Conservation (phyloP, 2,888 invertebrate species). For the Pseudoips prasinana region DNA sequence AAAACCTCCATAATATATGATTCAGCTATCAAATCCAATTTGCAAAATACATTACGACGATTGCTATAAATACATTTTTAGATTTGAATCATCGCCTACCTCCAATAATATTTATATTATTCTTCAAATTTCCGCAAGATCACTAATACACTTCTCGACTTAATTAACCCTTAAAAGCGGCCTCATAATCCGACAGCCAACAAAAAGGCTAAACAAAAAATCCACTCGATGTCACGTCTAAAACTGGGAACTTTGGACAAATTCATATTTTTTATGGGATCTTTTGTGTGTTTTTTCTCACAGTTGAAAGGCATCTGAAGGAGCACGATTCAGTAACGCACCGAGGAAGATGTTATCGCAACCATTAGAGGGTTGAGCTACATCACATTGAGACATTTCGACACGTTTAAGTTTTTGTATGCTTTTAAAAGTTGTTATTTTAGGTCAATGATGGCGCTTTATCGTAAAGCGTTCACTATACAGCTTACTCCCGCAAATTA, state of each 20-base stretch:
- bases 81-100: constrained; percentile 35
- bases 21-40: neutral
- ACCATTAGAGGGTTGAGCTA: constrained; percentile 69
- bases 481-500: too few species aligned
- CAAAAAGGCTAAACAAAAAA: constrained; percentile 64
- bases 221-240: constrained; percentile 72
- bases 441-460: constrained; percentile 51
- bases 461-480: too few species aligned
- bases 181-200: constrained; percentile 63
- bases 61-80: constrained; percentile 24
- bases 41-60: constrained; percentile 17
- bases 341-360: constrained; percentile 71
- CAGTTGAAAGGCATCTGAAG: constrained; percentile 71
- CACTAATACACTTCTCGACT: constrained; percentile 63
- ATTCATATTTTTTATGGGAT: constrained; percentile 69
- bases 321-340: constrained; percentile 77
- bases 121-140: constrained; percentile 59
- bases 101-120: constrained; percentile 38
- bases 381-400: constrained; percentile 69
- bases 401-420: constrained; percentile 67
- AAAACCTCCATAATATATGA: too few species aligned
- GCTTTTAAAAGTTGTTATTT: constrained; percentile 58
- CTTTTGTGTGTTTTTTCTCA: constrained; percentile 79
- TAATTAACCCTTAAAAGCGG: constrained; percentile 74
- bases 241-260: constrained; percentile 66